These are phyloP conservation scores for Antheraea mylitta DNA, from an alignment of 1,140 invertebrate species.

Conservation along the genomic window DNA sequence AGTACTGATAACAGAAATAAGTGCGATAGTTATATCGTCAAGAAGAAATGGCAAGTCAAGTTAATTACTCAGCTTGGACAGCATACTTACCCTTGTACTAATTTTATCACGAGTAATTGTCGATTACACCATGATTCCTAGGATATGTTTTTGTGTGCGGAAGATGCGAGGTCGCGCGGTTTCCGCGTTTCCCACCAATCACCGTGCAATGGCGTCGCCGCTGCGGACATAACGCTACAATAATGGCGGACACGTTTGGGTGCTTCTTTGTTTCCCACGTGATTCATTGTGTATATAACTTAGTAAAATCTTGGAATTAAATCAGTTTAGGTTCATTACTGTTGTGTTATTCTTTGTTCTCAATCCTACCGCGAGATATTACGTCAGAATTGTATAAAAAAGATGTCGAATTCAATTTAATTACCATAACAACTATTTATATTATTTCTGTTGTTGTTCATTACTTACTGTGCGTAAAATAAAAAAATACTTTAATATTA, in stretches of 20 bases:
- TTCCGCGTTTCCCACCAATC: constrained; percentile 26
- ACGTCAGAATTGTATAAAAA: background rate
- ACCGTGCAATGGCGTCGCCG: constrained; percentile 22
- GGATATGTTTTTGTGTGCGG: constrained; percentile 25
- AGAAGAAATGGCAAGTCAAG: background rate
- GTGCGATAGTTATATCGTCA: too few species aligned
- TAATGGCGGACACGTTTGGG: constrained; percentile 1
- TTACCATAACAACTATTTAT: too few species aligned
- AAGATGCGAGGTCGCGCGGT: constrained; percentile 20
- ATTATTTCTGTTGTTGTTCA: too few species aligned
- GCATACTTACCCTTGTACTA: background rate
- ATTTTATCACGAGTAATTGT: constrained; percentile 9
- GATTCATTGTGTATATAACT: background rate
- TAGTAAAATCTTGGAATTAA: background rate
- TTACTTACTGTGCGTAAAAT: too few species aligned
- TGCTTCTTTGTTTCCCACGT: background rate
- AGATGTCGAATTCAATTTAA: too few species aligned
- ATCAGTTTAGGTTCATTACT: background rate
- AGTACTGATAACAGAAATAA: too few species aligned
- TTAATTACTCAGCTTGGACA: background rate
- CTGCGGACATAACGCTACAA: background rate
- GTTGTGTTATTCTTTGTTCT: background rate
- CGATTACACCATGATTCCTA: constrained; percentile 24
- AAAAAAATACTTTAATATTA: too few species aligned
- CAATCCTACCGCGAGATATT: background rate